Evolutionary conservation across 2,888 invertebrate species (phyloP).

Genomic region (Macropis europaea): DNA sequence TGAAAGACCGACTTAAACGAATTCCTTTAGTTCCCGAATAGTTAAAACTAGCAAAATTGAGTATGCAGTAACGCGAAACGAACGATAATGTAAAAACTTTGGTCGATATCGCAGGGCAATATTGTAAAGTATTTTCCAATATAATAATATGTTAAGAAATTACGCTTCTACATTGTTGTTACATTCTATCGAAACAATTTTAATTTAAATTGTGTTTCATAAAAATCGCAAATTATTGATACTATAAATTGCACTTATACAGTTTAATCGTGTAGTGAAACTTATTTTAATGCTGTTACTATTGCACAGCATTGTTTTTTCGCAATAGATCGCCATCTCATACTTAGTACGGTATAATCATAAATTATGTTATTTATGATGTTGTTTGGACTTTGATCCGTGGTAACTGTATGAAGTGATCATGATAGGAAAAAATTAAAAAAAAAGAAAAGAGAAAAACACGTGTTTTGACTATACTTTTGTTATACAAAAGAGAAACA

Average conservation of each 20-base stretch:
- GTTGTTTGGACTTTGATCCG: neutral
- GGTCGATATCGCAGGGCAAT: neutral
- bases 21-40: neutral
- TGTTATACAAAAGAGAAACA: constrained; percentile 3
- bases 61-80: neutral
- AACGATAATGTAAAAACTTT: neutral
- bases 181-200: neutral
- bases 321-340: neutral
- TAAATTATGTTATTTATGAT: neutral
- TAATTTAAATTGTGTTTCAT: neutral
- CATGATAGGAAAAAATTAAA: neutral
- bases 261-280: neutral
- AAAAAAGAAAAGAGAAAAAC: neutral
- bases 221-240: neutral
- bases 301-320: constrained; percentile 7
- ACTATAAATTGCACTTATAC: neutral
- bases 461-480: neutral
- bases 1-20: neutral
- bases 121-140: constrained; percentile 1
- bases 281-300: constrained; percentile 7
- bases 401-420: neutral
- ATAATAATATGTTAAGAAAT: constrained; percentile 3
- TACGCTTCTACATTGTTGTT: neutral
- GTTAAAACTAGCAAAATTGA: neutral
- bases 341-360: too few species aligned